Percentiles rank a stretch among this genome's conserved stretches.
Evolutionary conservation across 1,140 invertebrate genomes (phyloP).

Genomic region (Oryctes rhinoceros): DNA sequence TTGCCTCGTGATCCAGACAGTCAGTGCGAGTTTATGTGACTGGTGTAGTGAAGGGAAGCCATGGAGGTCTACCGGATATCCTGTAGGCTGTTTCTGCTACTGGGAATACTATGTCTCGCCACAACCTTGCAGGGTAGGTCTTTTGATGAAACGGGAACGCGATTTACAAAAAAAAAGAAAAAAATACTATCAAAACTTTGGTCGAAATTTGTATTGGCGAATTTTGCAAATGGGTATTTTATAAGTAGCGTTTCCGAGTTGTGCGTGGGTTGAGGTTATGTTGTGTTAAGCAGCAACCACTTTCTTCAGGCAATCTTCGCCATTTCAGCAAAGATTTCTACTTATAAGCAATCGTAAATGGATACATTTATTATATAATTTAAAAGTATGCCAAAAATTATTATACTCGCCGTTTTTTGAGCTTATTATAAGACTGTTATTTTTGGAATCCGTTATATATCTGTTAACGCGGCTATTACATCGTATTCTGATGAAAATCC

Average conservation of each 20-base stretch:
- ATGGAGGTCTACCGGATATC: constrained; percentile 59
- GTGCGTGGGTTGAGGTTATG: constrained; percentile 40
- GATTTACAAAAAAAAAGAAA: background rate
- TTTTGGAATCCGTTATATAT: constrained; percentile 36
- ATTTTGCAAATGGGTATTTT: background rate
- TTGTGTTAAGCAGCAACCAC: background rate
- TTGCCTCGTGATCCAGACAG: constrained; percentile 41
- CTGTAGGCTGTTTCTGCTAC: constrained; percentile 58
- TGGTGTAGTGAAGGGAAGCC: constrained; percentile 58
- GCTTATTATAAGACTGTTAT: constrained; percentile 39
- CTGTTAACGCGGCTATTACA: background rate
- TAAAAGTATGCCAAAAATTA: constrained; percentile 5
- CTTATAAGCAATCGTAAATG: background rate
- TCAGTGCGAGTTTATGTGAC: constrained; percentile 60
- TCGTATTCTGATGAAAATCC: too few species aligned
- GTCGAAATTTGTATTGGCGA: background rate
- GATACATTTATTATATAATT: constrained; percentile 9
- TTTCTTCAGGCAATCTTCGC: background rate
- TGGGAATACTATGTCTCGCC: constrained; percentile 59
- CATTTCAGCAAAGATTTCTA: background rate
- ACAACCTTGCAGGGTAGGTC: constrained; percentile 60
- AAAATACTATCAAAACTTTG: background rate
- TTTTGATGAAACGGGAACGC: background rate
- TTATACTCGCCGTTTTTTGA: background rate
- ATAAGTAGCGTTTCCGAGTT: background rate